Evolutionary conservation across 1,140 invertebrate species (phyloP).

Genomic region (Metopolophium dirhodum): DNA sequence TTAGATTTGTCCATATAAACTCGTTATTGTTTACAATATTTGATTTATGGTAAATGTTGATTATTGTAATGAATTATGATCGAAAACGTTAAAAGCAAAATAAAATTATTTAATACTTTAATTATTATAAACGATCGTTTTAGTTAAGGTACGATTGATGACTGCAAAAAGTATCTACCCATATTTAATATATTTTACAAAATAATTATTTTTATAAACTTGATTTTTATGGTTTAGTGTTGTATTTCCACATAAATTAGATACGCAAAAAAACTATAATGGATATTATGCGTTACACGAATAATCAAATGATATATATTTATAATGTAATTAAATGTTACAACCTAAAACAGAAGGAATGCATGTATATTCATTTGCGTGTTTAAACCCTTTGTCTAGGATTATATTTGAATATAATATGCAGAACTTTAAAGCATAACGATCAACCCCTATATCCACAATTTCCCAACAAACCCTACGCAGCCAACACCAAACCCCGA

Average conservation of each 20-base stretch:
- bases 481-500: not conserved
- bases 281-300: not conserved
- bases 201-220: not conserved
- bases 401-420: conserved; percentile 45
- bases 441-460: conserved; percentile 25
- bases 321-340: conserved; percentile 21
- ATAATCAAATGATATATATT: conserved; percentile 20
- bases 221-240: not conserved
- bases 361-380: conserved; percentile 46
- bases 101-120: not conserved
- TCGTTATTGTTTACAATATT: not conserved
- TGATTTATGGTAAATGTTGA: not conserved
- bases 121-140: not conserved
- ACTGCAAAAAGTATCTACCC: not conserved
- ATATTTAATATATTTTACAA: not conserved
- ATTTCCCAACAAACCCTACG: conserved; percentile 7
- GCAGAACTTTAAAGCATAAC: conserved; percentile 33
- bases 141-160: conserved; percentile 14
- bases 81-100: not conserved
- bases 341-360: conserved; percentile 24
- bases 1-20: not conserved
- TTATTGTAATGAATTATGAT: not conserved
- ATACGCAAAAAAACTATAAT: not conserved
- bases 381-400: conserved; percentile 46
- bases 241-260: not conserved